Evolutionary conservation across 2,888 invertebrate species (phyloP).

Genomic region (Geotrupes spiniger): DNA sequence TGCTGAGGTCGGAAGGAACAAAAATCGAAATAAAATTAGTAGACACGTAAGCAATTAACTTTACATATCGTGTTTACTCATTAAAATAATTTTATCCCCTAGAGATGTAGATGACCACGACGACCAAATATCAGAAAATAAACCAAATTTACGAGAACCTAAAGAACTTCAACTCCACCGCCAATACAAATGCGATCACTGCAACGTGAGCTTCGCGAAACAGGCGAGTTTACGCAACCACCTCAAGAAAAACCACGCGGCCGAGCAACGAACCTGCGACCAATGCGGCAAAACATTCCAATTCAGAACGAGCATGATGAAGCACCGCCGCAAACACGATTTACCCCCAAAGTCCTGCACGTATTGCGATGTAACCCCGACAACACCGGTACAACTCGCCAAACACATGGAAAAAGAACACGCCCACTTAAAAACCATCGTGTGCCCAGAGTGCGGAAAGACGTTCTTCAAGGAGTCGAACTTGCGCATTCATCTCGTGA

Average conservation of each 20-base stretch:
- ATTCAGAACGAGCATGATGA: slow-evolving; percentile 29
- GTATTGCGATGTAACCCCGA: slow-evolving; percentile 25
- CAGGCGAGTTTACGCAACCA: slow-evolving; percentile 19
- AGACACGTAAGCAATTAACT: slow-evolving; percentile 2
- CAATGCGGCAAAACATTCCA: slow-evolving; percentile 31
- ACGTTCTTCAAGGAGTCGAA: slow-evolving; percentile 30
- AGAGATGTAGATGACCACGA: too few species aligned
- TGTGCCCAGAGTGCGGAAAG: slow-evolving; percentile 31
- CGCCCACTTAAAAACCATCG: slow-evolving; percentile 29
- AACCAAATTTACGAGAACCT: too few species aligned
- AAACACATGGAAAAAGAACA: slow-evolving; percentile 33
- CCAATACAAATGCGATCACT: slow-evolving; percentile 15
- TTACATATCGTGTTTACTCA: too few species aligned
- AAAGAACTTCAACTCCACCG: too few species aligned
- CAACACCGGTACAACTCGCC: slow-evolving; percentile 22
- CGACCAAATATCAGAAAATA: too few species aligned
- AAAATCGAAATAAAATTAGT: too few species aligned
- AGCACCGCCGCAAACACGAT: slow-evolving; percentile 27
- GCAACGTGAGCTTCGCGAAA: slow-evolving; percentile 13
- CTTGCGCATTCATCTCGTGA: slow-evolving; percentile 29
- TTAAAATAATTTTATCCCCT: too few species aligned
- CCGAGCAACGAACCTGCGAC: slow-evolving; percentile 24
- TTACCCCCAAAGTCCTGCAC: slow-evolving; percentile 21
- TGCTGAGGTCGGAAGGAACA: too few species aligned
- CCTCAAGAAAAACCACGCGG: slow-evolving; percentile 12